Conservation (phyloP, 2,888 invertebrate genomes). For the Cheilosia pagana region DNA sequence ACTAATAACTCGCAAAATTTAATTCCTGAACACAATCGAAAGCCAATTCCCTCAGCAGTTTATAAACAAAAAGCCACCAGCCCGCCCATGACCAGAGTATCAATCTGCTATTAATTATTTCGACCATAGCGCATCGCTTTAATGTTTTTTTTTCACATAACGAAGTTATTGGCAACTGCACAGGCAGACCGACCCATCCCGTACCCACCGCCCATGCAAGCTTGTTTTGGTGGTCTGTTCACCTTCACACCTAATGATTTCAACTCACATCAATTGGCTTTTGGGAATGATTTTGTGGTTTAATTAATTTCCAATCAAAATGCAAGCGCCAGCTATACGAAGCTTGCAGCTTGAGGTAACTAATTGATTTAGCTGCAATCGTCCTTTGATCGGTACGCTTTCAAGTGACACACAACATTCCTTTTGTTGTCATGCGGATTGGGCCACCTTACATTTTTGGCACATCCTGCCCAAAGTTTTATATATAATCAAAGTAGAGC, state of each 20-base stretch:
- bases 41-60: conserved; percentile 12
- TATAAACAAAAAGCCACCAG: neutral
- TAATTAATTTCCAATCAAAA: conserved; percentile 60
- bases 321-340: conserved; percentile 4
- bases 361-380: conserved; percentile 27
- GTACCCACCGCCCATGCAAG: neutral
- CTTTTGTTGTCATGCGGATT: neutral
- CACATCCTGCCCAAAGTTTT: neutral
- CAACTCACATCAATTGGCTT: conserved; percentile 4
- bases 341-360: neutral
- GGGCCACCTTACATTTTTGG: too few relatives aligned
- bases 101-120: conserved; percentile 52
- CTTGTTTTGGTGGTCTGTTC: conserved; percentile 36
- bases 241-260: conserved; percentile 50
- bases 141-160: conserved; percentile 32
- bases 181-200: neutral
- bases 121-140: conserved; percentile 31
- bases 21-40: conserved; percentile 13
- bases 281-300: conserved; percentile 43
- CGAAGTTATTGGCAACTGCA: neutral
- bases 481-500: neutral
- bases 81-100: conserved; percentile 10
- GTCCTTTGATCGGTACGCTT: conserved; percentile 20
- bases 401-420: conserved; percentile 2
- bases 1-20: too few relatives aligned